These are phyloP conservation scores for Laupala kohalensis DNA, from an alignment of 1,140 invertebrate species.

Conservation along the genomic window DNA sequence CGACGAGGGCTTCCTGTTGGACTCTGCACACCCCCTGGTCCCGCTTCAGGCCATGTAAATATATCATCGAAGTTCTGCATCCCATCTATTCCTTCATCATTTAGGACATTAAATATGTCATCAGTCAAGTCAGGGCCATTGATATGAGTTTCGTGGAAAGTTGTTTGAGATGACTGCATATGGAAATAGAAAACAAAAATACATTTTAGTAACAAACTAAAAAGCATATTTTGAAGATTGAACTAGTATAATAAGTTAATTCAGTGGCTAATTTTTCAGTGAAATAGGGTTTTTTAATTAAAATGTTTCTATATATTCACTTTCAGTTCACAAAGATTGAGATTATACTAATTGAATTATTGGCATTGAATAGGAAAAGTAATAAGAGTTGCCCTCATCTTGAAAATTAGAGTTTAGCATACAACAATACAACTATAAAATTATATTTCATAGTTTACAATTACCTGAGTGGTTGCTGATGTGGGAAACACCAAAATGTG, in stretches of 20 bases:
- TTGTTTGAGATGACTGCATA: constrained; percentile 67
- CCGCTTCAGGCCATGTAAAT: constrained; percentile 51
- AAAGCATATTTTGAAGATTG: too few relatives aligned
- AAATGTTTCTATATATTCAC: too few relatives aligned
- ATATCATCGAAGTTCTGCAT: constrained; percentile 60
- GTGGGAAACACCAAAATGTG: constrained; percentile 99
- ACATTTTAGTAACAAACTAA: too few relatives aligned
- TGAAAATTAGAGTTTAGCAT: neutral
- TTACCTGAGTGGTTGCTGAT: constrained; percentile 86
- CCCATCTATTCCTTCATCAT: constrained; percentile 57
- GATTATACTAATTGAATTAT: too few relatives aligned
- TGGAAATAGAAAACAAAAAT: constrained; percentile 12
- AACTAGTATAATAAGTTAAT: too few relatives aligned
- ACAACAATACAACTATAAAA: too few relatives aligned
- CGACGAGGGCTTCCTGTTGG: constrained; percentile 43
- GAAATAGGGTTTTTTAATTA: too few relatives aligned
- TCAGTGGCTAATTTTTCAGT: too few relatives aligned
- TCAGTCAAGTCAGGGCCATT: constrained; percentile 63
- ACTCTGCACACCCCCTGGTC: constrained; percentile 42
- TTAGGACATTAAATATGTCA: constrained; percentile 50
- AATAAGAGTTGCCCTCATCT: neutral
- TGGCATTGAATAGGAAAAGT: neutral
- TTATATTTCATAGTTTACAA: too few relatives aligned
- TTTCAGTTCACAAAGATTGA: too few relatives aligned
- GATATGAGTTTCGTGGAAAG: constrained; percentile 69